These are phyloP conservation scores for Helicoverpa armigera DNA, from an alignment of 1,140 invertebrate species.

Conservation along the genomic window DNA sequence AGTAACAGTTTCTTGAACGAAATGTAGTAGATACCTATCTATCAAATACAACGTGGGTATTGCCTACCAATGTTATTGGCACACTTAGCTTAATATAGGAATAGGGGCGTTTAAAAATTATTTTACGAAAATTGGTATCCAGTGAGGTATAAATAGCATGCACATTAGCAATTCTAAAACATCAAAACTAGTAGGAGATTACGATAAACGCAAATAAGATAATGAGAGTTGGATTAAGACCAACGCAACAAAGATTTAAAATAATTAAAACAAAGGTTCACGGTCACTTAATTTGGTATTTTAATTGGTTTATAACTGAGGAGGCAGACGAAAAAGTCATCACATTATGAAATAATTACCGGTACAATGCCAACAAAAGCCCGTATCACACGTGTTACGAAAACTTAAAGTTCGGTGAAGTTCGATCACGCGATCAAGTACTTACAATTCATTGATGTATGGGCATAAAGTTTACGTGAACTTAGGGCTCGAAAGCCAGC, in stretches of 20 bases:
- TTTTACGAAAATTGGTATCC: background rate
- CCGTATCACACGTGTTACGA: slow-evolving; percentile 58
- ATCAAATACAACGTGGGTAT: too few relatives aligned
- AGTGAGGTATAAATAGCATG: background rate
- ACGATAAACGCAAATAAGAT: background rate
- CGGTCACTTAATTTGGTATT: slow-evolving; percentile 65
- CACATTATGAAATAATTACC: slow-evolving; percentile 74
- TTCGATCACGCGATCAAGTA: slow-evolving; percentile 54
- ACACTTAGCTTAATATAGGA: too few relatives aligned
- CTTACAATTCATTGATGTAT: slow-evolving; percentile 45
- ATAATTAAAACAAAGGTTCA: slow-evolving; percentile 70
- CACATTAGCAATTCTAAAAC: too few relatives aligned
- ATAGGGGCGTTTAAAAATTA: too few relatives aligned
- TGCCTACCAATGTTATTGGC: too few relatives aligned
- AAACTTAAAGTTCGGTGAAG: slow-evolving; percentile 55
- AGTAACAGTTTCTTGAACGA: too few relatives aligned
- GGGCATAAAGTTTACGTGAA: background rate
- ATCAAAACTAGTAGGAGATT: too few relatives aligned
- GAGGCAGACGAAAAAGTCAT: slow-evolving; percentile 61
- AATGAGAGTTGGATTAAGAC: slow-evolving; percentile 50
- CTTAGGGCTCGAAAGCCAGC: slow-evolving; percentile 7
- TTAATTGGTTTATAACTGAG: slow-evolving; percentile 72
- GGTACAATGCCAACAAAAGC: slow-evolving; percentile 58
- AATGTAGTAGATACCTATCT: too few relatives aligned
- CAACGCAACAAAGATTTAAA: slow-evolving; percentile 55